Evolutionary conservation across 2,888 invertebrate genomes (phyloP), one percentile per base, ranked within the genome.

Genomic region (Drosophila ezoana): DNA sequence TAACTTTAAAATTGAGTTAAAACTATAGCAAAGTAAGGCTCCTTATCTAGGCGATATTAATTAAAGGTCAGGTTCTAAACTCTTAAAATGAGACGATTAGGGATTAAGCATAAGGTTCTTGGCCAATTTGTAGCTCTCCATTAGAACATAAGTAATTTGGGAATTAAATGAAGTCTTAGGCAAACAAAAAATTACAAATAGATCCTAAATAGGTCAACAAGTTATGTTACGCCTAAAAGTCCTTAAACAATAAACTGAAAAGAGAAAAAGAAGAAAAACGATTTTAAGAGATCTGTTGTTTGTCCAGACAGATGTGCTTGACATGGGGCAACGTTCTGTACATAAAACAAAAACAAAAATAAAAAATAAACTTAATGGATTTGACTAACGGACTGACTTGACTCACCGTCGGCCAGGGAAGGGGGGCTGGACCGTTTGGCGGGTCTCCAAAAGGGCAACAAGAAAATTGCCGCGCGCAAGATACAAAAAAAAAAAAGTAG

Each of bases 331-430:
- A 71, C 64, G 57, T 59, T 59, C 65, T 73, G 60, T 73, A 43
- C 67, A 57, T 68, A 56, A 67, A 67, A 67, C 18, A 52, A 69
- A 67, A 66, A 77, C 16, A 47, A 56, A 57, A 58, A 64, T 4
- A 38, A 60, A 66, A 74, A 84, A 23, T 23, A 23, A 23, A 73
- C 71, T 70, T 83, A 89, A 89, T 83, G 87, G 84, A 83, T 89
- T 84, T 84, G 85, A 77, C 82, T 83, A 87, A 87, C 84, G 53
- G 43, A 58, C 66, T 38, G 61, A 72, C 88, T 80, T 86, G 61
- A 43, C 57, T 54, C 57, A 37, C 40, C 49, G 56, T 43, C 66
- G 10, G 40, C 14, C 23, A 63, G 57, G 38, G 11, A 33, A 28
- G 28, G 16, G 14, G 11, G 40, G 13, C 10, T 52, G 33, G 38